Conservation (phyloP, 2,797 vertebrate genomes). For the Momotus momota region DNA sequence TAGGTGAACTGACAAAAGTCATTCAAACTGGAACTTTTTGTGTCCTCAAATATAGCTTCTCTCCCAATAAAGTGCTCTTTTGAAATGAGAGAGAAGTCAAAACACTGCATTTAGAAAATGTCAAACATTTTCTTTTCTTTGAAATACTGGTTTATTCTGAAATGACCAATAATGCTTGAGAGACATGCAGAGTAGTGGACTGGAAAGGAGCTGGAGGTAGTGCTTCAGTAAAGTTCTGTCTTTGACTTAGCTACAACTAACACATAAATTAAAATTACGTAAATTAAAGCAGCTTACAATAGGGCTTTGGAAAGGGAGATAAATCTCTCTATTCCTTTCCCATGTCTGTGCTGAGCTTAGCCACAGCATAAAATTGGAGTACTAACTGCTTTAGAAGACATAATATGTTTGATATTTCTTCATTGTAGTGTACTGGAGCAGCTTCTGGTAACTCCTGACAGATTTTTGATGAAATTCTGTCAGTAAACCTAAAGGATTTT, state of each 20-base stretch:
- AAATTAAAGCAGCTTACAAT: not conserved
- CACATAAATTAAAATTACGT: not conserved
- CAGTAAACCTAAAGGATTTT: not conserved
- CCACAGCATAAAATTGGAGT: rapidly evolving
- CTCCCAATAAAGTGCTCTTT: not conserved
- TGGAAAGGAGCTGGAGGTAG: not conserved
- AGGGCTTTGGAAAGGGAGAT: not conserved
- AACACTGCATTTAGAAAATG: not conserved
- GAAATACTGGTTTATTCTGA: not conserved
- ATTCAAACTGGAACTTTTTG: not conserved
- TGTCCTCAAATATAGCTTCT: not conserved
- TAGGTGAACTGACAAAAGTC: not conserved
- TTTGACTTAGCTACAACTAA: not conserved
- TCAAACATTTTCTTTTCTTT: not conserved
- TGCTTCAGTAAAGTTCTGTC: not conserved
- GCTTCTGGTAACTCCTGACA: not conserved
- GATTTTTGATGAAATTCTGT: not conserved
- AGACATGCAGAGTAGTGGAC: not conserved
- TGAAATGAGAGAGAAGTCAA: not conserved
- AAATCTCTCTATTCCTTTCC: not conserved
- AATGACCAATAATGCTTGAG: not conserved
- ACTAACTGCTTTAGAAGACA: not conserved
- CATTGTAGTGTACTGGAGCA: not conserved
- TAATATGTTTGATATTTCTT: not conserved
- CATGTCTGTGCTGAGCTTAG: not conserved